Evolutionary conservation across 2,888 invertebrate genomes (phyloP).

Genomic region (Agrotis exclamationis): DNA sequence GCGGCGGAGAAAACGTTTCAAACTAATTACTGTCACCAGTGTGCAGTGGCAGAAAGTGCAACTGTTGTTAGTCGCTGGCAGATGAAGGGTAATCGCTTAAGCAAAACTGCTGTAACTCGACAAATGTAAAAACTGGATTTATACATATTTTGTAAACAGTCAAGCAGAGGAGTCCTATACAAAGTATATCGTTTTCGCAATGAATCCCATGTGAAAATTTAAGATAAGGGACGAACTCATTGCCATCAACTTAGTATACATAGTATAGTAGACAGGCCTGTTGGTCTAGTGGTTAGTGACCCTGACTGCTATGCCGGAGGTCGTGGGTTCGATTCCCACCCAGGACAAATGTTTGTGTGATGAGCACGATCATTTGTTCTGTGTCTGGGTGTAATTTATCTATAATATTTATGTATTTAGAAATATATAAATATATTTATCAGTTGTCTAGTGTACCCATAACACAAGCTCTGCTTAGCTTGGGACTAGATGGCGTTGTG

Average conservation of each 20-base stretch:
- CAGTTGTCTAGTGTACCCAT: too few species aligned
- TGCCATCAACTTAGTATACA: neutral
- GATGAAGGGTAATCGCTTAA: neutral
- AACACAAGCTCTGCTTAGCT: too few species aligned
- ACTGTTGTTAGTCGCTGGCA: conserved; percentile 21
- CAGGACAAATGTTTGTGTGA: too few species aligned
- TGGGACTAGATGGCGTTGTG: too few species aligned
- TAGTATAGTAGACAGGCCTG: too few species aligned
- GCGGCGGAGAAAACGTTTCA: conserved; percentile 69
- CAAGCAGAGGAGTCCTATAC: neutral
- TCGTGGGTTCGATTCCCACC: too few species aligned
- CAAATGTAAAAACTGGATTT: neutral
- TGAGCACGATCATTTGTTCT: too few species aligned
- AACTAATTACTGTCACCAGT: conserved; percentile 68
- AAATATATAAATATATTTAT: too few species aligned
- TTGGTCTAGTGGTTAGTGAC: too few species aligned
- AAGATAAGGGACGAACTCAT: neutral
- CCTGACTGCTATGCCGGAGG: too few species aligned
- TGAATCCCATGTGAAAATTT: neutral
- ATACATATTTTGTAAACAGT: neutral
- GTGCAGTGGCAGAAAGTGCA: conserved; percentile 29
- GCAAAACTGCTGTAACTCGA: neutral
- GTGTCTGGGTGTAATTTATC: too few species aligned
- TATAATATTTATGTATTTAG: too few species aligned
- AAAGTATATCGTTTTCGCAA: neutral